These are phyloP conservation scores for Hypotaenidia okinawae DNA, from an alignment of 2,797 vertebrate genomes.

Conservation along the genomic window DNA sequence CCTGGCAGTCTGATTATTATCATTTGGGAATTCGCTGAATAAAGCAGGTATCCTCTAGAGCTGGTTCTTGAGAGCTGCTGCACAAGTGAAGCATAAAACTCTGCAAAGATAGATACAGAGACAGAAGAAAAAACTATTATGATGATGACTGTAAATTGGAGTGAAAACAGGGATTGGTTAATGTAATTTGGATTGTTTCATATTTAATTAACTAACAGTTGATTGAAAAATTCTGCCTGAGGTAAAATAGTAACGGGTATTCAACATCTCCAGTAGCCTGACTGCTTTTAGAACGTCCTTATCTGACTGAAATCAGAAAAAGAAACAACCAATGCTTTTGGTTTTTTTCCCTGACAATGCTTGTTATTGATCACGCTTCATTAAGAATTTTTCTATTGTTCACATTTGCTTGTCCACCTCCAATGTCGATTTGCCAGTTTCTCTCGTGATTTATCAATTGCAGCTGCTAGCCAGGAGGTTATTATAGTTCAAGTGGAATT, in stretches of 20 bases:
- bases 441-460: slow-evolving; percentile 37
- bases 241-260: not conserved
- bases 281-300: not conserved
- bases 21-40: not conserved
- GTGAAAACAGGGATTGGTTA: not conserved
- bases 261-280: not conserved
- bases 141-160: not conserved
- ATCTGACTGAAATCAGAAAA: not conserved
- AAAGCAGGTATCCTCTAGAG: not conserved
- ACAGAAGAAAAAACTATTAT: not conserved
- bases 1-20: not conserved
- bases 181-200: slow-evolving; percentile 33
- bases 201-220: slow-evolving; percentile 40
- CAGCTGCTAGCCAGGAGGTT: slow-evolving; percentile 18
- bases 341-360: not conserved
- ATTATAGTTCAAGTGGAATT: slow-evolving; percentile 60
- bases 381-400: slow-evolving; percentile 39
- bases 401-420: slow-evolving; percentile 14
- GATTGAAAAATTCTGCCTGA: slow-evolving; percentile 37
- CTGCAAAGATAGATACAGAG: not conserved
- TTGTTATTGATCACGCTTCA: slow-evolving; percentile 5
- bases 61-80: not conserved
- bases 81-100: not conserved
- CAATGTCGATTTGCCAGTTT: not conserved
- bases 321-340: not conserved